Base-by-base conservation (phyloP, 2,113 vertebrate genomes). In the Gnathonemus longibarbis region DNA sequence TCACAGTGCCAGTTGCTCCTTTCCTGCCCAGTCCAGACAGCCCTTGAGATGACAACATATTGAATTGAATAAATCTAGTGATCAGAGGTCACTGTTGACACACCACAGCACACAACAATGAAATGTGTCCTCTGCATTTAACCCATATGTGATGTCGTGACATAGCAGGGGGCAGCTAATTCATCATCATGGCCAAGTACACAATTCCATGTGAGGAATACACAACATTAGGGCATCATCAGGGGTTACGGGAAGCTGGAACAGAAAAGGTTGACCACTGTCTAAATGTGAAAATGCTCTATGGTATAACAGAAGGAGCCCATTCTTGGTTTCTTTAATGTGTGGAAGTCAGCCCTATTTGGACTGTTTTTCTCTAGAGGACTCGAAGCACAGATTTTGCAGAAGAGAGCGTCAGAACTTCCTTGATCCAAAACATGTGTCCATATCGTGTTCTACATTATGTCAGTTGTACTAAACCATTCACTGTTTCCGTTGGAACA, bases 401-500 rank as follows among this genome's bases (percentile, higher is more conserved):
- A 83, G 31, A 88, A 89, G 10, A 89, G 53, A 89, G 74, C 8
- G 6, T 42, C 3, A 39, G 70, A 83, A 39, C 48, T 42, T 39
- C 74, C 42, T 84, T 89, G 88, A 89, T 89, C 88, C 15, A 2
- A 49, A 89, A 83, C 27, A 84, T 42, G 45, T 89, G 88, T 56
- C 49, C 70, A 56, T 89, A 80, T 83, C 74, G 39, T 83, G 70
- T 89, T 89, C 66, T 84, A 39, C 31, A 56, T 84, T 83, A 45
- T 56, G 49, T 89, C 88, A 56, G 74, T 89, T 83, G 48, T 35
- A 84, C 10, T 84, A 50, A 89, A 56, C 27, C 35, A 24, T 56
- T 84, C 48, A 83, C 39, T 84, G 88, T 89, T 83, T 89, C 49
- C 10, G 24, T 45, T 83, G 35, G 49, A 89, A 27, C 48, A 56